phyloP scores from a whole-genome alignment of 2,797 vertebrate genomes.

The Oryzias sinensis region DNA sequence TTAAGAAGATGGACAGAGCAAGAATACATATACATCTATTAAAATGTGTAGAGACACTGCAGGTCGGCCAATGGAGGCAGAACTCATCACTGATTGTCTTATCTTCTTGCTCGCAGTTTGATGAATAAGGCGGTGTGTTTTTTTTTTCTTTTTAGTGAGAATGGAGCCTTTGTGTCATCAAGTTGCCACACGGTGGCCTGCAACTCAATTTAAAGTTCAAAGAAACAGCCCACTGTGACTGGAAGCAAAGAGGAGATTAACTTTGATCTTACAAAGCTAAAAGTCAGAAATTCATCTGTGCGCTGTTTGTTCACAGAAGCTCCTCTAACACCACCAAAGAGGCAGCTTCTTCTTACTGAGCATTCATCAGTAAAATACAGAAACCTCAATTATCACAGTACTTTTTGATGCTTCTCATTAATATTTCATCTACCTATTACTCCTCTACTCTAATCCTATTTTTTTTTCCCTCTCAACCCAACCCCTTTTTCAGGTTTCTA shows the following conservation, averaged over 20 bases:
- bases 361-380: conserved; percentile 2
- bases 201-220: conserved; percentile 45
- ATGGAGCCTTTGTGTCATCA: conserved; percentile 21
- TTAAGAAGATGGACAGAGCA: not conserved
- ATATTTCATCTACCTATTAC: not conserved
- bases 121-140: not conserved
- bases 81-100: conserved; percentile 7
- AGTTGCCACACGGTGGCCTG: conserved; percentile 14
- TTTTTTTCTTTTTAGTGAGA: conserved; percentile 22
- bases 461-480: not conserved
- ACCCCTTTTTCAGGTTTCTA: not conserved
- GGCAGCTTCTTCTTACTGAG: not conserved
- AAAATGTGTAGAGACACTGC: not conserved
- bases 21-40: not conserved
- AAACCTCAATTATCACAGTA: not conserved
- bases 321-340: not conserved
- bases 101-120: conserved; percentile 7
- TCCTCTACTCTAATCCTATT: not conserved
- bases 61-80: conserved; percentile 3
- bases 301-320: conserved; percentile 2
- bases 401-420: not conserved
- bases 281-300: conserved; percentile 5
- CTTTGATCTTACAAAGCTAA: conserved; percentile 19
- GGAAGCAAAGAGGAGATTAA: conserved; percentile 14
- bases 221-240: conserved; percentile 23